phyloP scores from a whole-genome alignment of 2,113 vertebrate genomes.

The Microtus ochrogaster region DNA sequence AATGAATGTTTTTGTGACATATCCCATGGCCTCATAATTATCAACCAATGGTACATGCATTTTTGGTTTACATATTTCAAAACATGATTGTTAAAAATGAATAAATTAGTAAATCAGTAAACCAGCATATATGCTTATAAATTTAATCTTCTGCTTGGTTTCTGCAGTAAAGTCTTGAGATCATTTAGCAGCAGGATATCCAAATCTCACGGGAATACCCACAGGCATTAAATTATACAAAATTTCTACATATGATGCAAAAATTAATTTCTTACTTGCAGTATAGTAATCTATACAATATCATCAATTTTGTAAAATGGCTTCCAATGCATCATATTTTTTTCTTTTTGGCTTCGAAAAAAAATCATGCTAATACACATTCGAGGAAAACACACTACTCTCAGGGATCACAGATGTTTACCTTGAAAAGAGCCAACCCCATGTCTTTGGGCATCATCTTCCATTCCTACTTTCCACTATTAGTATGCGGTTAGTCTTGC shows the following conservation, averaged over 20 bases:
- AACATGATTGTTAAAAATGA: neutral
- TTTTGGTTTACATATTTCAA: neutral
- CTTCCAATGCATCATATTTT: neutral
- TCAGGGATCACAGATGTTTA: conserved; percentile 12
- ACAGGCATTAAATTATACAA: neutral
- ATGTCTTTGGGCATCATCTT: neutral
- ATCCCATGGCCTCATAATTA: neutral
- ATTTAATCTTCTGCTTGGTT: neutral
- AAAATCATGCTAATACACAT: neutral
- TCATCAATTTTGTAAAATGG: neutral
- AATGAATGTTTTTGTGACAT: neutral
- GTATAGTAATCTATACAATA: neutral
- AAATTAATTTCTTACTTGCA: neutral
- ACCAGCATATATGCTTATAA: neutral
- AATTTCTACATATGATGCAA: neutral
- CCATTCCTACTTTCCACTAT: neutral
- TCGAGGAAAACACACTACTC: neutral
- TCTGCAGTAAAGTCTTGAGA: neutral
- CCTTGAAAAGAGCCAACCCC: neutral
- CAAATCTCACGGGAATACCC: neutral
- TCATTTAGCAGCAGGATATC: neutral
- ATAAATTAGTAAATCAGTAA: neutral
- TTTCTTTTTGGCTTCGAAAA: neutral
- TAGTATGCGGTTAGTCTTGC: neutral
- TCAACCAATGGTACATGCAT: neutral